Evolutionary conservation across 2,888 invertebrate genomes (phyloP), one percentile per base, ranked within the genome.

Genomic region (Aphelenchoides bicaudatus): DNA sequence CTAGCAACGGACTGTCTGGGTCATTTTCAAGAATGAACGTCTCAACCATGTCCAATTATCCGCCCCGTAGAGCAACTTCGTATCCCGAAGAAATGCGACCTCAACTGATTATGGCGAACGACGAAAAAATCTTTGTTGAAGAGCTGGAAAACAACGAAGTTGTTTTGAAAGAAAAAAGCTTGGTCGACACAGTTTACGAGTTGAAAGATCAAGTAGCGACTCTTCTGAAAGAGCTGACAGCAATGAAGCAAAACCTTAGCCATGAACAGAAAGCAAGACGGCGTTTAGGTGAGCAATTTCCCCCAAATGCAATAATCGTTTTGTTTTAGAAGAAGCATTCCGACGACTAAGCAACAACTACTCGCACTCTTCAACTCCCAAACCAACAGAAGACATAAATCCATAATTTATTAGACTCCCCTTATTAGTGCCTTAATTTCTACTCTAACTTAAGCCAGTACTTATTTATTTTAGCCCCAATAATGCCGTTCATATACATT

Each of bases 101-200:
- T 6, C 82, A 82, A 67, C 75, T 84, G 55, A 77, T 84, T 51
- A 80, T 84, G 39, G 82, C 84, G 1, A 83, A 84, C 61, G 83
- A 84, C 59, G 84, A 84, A 72, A 84, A 84, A 68, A 82, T 84
- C 27, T 80, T 84, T 31, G 78, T 84, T 39, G 84, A 84, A 72
- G 83, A 83, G 67, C 72, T 79, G 10, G 71, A 78, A 51, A 83
- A 80, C 19, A 79, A 80, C 54, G 78, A 80, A 19, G 49, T 78
- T 25, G 78, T 81, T 25, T 65, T 83, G 6, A 81, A 84, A 65
- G 84, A 84, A 78, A 84, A 83, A 79, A 86, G 86, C 73, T 81
- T 88, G 71, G 87, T 88, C 80, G 86, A 88, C 70, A 86, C 88
- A 58, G 87, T 89, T 65, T 86, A 88, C 83, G 84, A 86, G 62